Base-by-base conservation (phyloP, 2,888 invertebrate genomes). In the Neuroscelio doddi region DNA sequence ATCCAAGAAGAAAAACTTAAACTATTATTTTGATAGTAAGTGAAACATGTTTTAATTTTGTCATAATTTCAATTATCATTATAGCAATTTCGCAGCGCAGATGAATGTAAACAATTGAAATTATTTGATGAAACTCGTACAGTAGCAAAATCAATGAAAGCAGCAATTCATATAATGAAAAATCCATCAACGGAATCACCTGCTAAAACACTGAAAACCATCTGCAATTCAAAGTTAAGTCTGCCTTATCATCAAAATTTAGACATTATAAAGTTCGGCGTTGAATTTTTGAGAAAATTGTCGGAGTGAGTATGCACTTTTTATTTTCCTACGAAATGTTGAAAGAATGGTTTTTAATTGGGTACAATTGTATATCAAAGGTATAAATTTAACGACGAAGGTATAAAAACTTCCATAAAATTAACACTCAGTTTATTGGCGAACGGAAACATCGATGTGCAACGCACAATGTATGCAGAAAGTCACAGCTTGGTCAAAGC, bases 161-260 rank as follows among this genome's bases (percentile, higher is more conserved):
- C 85, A 16, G 84, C 87, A 29, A 74, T 83, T 49, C 69, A 50
- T 3, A 41, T 82, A 36, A 69, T 81, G 36, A 81, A 76, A 69
- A 50, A 62, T 42, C n/a, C 51, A 7, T 49, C 77, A 42, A 70
- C 76, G 16, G 56, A 78, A n/a, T 68, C 75, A 9, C 71, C 76
- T n/a, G 64, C 64, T 51, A 81, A 81, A 72, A 84, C 86, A 21
- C 79, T 90, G 1, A 79, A 69, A 38, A 80, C 85, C 30, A 87
- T 90, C 16, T 86, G 87, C 68, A 85, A 86, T 21, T 87, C 89
- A 0, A 81, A 90, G 36, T 85, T 87, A 0, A 86, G 88, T 61
- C 78, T 91, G 27, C 87, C 89, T 58, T 87, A 90, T 70, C 90
- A 90, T 75, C 86, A 87, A 79, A 88, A 87, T 80, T 85, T 88